Base-by-base conservation (phyloP, 2,888 invertebrate genomes). In the Allolobophora icterica region DNA sequence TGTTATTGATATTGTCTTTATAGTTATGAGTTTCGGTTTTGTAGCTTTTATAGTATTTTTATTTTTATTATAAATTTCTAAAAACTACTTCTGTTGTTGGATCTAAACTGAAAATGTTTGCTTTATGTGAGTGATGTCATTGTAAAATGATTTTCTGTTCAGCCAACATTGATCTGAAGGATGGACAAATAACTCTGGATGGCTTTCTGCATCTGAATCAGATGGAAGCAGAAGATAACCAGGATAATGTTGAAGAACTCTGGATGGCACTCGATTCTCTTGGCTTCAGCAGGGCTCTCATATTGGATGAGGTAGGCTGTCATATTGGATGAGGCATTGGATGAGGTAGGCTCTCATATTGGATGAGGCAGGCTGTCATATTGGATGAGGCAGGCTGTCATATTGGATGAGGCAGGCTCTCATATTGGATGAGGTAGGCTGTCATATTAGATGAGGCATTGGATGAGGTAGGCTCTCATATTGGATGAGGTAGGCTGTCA, bases 171-270 rank as follows among this genome's bases (percentile, higher is more conserved):
- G 94, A 94, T 71, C 93, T 95, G 89, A 93, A 94, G 90, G 93
- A 94, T 92, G 95, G 94, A 40, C 95, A 96, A 93, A 93, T 96
- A n/a, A 95, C 96, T 3, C 93, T 94, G 92, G 92, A 93, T 91
- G 96, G 95, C 0, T 96, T 96, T 93, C 92, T 96, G 42, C 93
- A 94, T 42, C 93, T 96, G 91, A 96, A 96, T 93, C 95, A 95
- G 92, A 94, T 96, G 93, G 96, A 96, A 92, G 96, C 96, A 17
- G 95, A 95, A 58, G 96, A 96, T 92, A 94, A 94, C 91, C 94
- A 95, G 45, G 95, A 95, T 17, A 95, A 95, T 90, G 93, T 94
- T 0, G 95, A 95, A 6, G 95, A 96, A 92, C 93, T 96, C 84
- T 96, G 96, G 96, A 94, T 95, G 33, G 95, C 95, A 5, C 93